Percentiles rank a stretch among this genome's conserved stretches.
These are phyloP conservation scores for Poecile atricapillus DNA, from an alignment of 2,113 vertebrate species.

Conservation along the genomic window DNA sequence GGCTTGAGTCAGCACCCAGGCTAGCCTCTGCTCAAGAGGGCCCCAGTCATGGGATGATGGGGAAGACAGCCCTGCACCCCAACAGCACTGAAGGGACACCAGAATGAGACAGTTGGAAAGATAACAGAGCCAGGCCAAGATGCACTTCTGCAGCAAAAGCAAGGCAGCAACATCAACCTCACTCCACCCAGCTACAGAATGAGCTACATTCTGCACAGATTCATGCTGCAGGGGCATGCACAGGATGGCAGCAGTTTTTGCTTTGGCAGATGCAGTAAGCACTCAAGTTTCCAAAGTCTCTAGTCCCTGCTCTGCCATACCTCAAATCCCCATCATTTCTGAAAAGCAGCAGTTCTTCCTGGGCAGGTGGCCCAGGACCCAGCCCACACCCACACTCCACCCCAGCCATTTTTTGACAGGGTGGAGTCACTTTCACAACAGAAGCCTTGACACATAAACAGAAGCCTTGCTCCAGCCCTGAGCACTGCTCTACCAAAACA, in stretches of 20 bases:
- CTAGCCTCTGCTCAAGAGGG: neutral
- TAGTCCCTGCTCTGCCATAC: neutral
- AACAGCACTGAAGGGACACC: neutral
- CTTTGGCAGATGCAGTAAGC: neutral
- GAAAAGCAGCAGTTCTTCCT: slow-evolving; percentile 22
- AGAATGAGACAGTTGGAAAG: neutral
- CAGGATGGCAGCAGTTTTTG: neutral
- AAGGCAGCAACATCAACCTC: neutral
- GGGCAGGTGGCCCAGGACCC: neutral
- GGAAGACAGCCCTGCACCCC: neutral
- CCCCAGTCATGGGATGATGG: neutral
- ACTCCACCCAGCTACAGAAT: neutral
- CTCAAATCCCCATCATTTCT: neutral
- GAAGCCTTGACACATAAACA: neutral
- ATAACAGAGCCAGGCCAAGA: neutral
- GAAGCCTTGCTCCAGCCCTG: neutral
- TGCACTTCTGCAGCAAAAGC: neutral
- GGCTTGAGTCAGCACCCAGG: neutral
- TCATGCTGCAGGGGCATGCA: neutral
- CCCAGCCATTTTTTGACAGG: slow-evolving; percentile 44
- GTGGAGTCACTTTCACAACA: slow-evolving; percentile 52
- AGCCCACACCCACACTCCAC: neutral
- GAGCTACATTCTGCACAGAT: neutral
- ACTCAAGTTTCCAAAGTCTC: neutral
- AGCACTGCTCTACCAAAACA: neutral